These are phyloP conservation scores for Hippocampus zosterae DNA, from an alignment of 2,113 vertebrate species.

Conservation along the genomic window DNA sequence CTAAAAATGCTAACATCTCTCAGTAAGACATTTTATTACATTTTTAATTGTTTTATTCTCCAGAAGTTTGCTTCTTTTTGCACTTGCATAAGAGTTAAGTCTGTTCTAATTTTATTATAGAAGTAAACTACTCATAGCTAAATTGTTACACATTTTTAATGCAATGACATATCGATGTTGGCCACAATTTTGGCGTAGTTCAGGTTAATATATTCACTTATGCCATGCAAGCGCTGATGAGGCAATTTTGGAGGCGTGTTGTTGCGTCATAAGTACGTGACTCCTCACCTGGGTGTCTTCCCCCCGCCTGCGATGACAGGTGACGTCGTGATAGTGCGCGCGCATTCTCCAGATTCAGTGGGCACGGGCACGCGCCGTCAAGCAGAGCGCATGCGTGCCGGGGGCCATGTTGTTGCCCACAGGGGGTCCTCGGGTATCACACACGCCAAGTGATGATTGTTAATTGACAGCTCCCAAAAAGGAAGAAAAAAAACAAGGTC, in stretches of 20 bases:
- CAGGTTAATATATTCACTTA: neutral
- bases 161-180: neutral
- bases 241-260: neutral
- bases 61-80: neutral
- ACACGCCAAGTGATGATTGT: too few relatives aligned
- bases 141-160: neutral
- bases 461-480: neutral
- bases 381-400: neutral
- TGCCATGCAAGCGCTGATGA: neutral
- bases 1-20: neutral
- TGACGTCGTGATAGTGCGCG: neutral
- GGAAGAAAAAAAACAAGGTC: neutral
- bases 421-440: neutral
- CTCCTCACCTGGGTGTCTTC: constrained; percentile 1
- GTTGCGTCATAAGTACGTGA: neutral
- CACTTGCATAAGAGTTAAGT: too few relatives aligned
- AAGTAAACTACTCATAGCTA: too few relatives aligned
- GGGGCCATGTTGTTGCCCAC: neutral
- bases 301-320: neutral
- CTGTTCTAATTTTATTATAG: too few relatives aligned
- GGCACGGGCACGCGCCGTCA: neutral
- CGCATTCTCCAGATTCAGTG: neutral
- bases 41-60: too few relatives aligned
- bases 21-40: neutral
- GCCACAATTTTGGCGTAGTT: neutral